phyloP scores from a whole-genome alignment of 2,888 invertebrate species.

The Gerris lacustris region DNA sequence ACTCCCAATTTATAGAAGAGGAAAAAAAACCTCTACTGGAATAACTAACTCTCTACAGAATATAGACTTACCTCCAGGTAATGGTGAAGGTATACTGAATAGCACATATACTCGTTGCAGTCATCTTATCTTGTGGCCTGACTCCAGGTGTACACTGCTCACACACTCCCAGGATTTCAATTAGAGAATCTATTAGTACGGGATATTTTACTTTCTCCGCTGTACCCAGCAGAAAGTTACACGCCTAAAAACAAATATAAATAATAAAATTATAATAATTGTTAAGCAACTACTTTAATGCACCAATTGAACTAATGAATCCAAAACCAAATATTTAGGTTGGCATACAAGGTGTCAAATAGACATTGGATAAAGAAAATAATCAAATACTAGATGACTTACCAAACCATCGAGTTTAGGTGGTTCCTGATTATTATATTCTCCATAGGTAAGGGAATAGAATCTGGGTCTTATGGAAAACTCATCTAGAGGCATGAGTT shows the following conservation, averaged over 20 bases:
- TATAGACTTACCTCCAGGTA: conserved; percentile 53
- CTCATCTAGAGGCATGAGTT: conserved; percentile 48
- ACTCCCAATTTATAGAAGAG: no score
- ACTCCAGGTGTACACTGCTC: conserved; percentile 36
- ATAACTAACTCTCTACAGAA: background rate
- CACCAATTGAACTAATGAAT: background rate
- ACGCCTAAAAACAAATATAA: conserved; percentile 44
- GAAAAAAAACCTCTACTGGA: no score
- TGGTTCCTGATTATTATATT: conserved; percentile 52
- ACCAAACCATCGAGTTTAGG: conserved; percentile 80
- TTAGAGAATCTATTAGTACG: conserved; percentile 68
- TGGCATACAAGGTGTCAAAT: no score
- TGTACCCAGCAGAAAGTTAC: conserved; percentile 86
- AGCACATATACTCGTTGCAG: conserved; percentile 59
- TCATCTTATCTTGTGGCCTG: conserved; percentile 42
- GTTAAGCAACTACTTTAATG: background rate
- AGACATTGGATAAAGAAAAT: background rate
- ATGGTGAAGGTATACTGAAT: conserved; percentile 84
- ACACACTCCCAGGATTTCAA: conserved; percentile 68
- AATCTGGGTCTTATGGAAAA: conserved; percentile 75
- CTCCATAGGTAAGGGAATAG: conserved; percentile 68
- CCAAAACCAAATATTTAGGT: background rate
- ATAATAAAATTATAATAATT: background rate
- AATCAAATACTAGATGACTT: conserved; percentile 20
- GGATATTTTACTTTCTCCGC: conserved; percentile 85